Conservation (phyloP, 2,113 vertebrate genomes). For the Arothron firmamentum region DNA sequence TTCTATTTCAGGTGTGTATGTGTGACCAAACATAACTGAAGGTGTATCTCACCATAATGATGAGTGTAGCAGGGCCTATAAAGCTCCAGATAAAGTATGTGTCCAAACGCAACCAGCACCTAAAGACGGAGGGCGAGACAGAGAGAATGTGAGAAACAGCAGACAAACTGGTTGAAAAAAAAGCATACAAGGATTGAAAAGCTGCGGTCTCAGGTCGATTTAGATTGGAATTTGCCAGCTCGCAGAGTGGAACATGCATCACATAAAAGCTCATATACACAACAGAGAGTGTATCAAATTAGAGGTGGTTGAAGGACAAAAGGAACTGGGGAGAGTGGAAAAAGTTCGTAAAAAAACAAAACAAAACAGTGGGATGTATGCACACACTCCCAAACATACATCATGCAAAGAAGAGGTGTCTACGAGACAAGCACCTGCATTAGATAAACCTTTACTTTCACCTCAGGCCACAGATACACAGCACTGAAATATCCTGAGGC, state of each 20-base stretch:
- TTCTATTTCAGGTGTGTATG: no score
- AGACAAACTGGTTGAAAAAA: conserved; percentile 1
- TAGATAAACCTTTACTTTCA: conserved; percentile 56
- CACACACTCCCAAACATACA: conserved; percentile 49
- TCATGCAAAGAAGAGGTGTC: conserved; percentile 72
- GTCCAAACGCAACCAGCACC: conserved; percentile 98
- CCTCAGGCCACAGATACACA: conserved; percentile 61
- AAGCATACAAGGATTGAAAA: conserved; percentile 54
- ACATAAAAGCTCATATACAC: conserved; percentile 62
- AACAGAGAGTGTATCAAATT: conserved; percentile 42
- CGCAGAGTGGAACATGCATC: no score
- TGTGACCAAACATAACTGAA: conserved; percentile 14
- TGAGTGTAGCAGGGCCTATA: conserved; percentile 97
- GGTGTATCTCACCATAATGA: conserved; percentile 91
- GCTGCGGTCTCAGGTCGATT: conserved; percentile 36
- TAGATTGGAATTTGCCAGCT: no score
- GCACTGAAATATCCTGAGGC: conserved; percentile 54
- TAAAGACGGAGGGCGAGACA: conserved; percentile 68
- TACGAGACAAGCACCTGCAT: conserved; percentile 76
- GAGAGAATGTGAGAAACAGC: conserved; percentile 24
- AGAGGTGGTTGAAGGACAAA: conserved; percentile 60
- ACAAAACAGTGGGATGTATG: conserved; percentile 22
- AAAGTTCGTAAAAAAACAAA: conserved; percentile 36
- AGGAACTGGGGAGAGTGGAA: conserved; percentile 29
- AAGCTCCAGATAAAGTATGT: conserved; percentile 99